Evolutionary conservation across 1,140 invertebrate genomes (phyloP).

Genomic region (Nymphalis io): DNA sequence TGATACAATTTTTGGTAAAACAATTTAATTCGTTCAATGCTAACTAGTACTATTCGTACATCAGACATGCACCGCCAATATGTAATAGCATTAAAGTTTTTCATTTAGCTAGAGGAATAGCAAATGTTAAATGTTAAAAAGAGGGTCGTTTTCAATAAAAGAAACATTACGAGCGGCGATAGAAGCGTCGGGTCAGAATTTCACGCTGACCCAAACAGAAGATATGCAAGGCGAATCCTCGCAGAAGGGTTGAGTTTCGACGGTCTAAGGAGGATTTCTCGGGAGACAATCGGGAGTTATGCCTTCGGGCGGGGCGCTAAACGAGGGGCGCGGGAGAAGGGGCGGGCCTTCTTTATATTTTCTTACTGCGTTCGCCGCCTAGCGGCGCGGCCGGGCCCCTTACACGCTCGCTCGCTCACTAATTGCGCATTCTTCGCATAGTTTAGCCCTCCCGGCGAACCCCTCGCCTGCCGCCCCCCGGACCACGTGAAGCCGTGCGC

Average conservation of each 20-base stretch:
- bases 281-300: slow-evolving; percentile 77
- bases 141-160: slow-evolving; percentile 49
- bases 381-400: slow-evolving; percentile 76
- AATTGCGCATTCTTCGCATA: slow-evolving; percentile 95
- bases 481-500: slow-evolving; percentile 77
- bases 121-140: slow-evolving; percentile 8
- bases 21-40: no score
- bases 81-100: not conserved
- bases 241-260: slow-evolving; percentile 76
- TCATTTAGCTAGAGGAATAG: not conserved
- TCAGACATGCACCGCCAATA: no score
- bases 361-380: slow-evolving; percentile 81
- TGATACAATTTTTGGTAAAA: no score
- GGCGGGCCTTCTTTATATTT: slow-evolving; percentile 84
- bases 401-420: slow-evolving; percentile 86
- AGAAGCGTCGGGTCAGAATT: slow-evolving; percentile 63
- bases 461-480: slow-evolving; percentile 70
- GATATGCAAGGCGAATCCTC: slow-evolving; percentile 72
- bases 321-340: slow-evolving; percentile 68
- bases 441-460: slow-evolving; percentile 85
- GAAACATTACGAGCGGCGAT: slow-evolving; percentile 51
- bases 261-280: slow-evolving; percentile 77
- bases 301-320: slow-evolving; percentile 77
- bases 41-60: no score
- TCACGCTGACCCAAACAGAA: slow-evolving; percentile 77